A percentile compares a stretch with the other conserved stretches of the same genome.
Evolutionary conservation across 2,888 invertebrate species (phyloP).

Genomic region (Papilio demoleus): DNA sequence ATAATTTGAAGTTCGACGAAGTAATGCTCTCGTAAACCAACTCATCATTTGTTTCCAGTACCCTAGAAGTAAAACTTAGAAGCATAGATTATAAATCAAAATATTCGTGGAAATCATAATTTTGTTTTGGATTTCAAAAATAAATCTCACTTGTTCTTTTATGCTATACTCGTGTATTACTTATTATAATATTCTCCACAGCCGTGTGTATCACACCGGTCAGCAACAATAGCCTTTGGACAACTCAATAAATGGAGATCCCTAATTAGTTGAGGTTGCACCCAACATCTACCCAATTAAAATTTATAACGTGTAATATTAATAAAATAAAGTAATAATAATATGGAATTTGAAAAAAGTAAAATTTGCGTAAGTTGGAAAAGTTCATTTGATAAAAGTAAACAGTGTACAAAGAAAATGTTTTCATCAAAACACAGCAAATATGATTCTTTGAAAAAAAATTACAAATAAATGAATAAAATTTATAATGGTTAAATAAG

Average conservation of each 20-base stretch:
- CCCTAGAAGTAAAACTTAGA: background rate
- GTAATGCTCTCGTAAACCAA: too few relatives aligned
- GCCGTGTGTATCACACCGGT: constrained; percentile 60
- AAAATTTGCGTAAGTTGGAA: too few relatives aligned
- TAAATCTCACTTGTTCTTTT: background rate
- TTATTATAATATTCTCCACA: constrained; percentile 25
- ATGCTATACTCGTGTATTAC: background rate
- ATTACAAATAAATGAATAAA: background rate
- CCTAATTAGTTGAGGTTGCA: constrained; percentile 72
- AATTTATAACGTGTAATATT: constrained; percentile 69
- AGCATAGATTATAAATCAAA: background rate
- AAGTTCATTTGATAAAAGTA: too few relatives aligned
- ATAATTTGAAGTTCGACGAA: background rate
- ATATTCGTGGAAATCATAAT: background rate
- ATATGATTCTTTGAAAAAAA: too few relatives aligned
- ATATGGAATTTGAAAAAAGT: too few relatives aligned
- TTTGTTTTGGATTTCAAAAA: background rate
- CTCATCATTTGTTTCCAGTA: background rate
- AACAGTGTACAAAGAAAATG: too few relatives aligned
- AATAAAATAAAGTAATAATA: constrained; percentile 55
- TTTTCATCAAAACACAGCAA: too few relatives aligned
- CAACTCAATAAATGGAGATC: constrained; percentile 63
- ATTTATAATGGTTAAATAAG: background rate
- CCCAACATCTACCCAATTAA: constrained; percentile 72
- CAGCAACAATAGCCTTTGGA: constrained; percentile 68